Percentiles rank a stretch among this genome's conserved stretches.
Conservation (phyloP, 2,888 invertebrate species). For the Pseudeuparius sepicola region DNA sequence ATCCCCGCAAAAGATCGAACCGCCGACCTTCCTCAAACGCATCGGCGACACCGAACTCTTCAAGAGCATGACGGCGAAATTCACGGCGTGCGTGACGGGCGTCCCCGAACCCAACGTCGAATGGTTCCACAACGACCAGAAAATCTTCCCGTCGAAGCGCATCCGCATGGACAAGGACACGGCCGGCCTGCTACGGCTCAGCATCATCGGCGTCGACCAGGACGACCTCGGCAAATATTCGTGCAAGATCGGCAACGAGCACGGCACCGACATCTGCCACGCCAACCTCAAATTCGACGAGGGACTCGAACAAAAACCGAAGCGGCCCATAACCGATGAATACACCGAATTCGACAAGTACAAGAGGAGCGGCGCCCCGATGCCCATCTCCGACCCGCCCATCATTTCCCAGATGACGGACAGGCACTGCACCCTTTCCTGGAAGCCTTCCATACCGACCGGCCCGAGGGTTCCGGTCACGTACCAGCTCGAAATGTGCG, state of each 20-base stretch:
- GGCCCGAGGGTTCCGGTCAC: slow-evolving; percentile 84
- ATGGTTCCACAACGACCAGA: slow-evolving; percentile 73
- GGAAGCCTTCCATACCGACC: slow-evolving; percentile 87
- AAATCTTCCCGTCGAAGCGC: slow-evolving; percentile 71
- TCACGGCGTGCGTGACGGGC: slow-evolving; percentile 86
- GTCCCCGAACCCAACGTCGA: slow-evolving; percentile 81
- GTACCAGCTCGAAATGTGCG: slow-evolving; percentile 91
- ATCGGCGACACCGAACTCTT: slow-evolving; percentile 82
- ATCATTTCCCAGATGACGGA: slow-evolving; percentile 90
- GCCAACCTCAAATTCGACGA: slow-evolving; percentile 67
- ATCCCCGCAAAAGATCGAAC: slow-evolving; percentile 64
- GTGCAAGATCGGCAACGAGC: slow-evolving; percentile 72
- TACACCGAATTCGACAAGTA: slow-evolving; percentile 77
- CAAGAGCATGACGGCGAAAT: slow-evolving; percentile 81
- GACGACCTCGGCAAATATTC: slow-evolving; percentile 79
- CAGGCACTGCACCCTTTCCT: slow-evolving; percentile 76
- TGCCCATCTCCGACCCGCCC: slow-evolving; percentile 82
- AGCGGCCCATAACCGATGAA: slow-evolving; percentile 63
- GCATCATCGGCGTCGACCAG: slow-evolving; percentile 65
- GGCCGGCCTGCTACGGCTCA: slow-evolving; percentile 72
- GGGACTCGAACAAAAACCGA: slow-evolving; percentile 51
- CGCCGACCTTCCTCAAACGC: slow-evolving; percentile 80
- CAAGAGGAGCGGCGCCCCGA: slow-evolving; percentile 72
- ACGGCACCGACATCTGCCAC: slow-evolving; percentile 72
- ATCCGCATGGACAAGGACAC: slow-evolving; percentile 74